Evolutionary conservation across 2,113 vertebrate genomes (phyloP).

Genomic region (Onychostruthus taczanowskii): DNA sequence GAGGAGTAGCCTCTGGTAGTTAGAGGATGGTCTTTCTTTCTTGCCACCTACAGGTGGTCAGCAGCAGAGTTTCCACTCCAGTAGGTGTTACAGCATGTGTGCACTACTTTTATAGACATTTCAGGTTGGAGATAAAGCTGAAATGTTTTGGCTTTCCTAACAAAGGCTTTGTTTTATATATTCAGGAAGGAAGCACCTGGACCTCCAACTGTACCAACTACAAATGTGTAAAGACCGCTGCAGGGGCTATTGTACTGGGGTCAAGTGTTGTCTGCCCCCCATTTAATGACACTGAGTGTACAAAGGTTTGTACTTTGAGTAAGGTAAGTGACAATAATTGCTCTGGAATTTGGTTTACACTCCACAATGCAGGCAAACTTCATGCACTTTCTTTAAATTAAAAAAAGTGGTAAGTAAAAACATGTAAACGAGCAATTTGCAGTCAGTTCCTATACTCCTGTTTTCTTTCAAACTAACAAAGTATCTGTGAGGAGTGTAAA

Average conservation of each 20-base stretch:
- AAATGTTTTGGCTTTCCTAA: not conserved
- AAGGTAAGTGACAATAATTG: conserved; percentile 13
- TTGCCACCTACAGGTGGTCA: fast-evolving
- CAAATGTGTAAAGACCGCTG: conserved; percentile 85
- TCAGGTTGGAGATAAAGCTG: not conserved
- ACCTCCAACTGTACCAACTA: conserved; percentile 90
- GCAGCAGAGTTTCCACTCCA: not conserved
- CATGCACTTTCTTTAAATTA: not conserved
- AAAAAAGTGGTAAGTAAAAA: conserved; percentile 14
- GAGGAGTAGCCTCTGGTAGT: not conserved
- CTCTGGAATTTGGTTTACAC: not conserved
- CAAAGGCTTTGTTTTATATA: not conserved
- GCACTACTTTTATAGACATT: not conserved
- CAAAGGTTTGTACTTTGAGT: conserved; percentile 85
- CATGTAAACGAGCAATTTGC: not conserved
- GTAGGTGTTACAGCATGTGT: not conserved
- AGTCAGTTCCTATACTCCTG: not conserved
- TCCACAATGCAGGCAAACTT: not conserved
- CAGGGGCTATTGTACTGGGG: conserved; percentile 81
- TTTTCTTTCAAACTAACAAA: not conserved
- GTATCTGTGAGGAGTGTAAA: not conserved
- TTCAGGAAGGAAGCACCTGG: conserved; percentile 91
- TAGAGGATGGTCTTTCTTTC: not conserved
- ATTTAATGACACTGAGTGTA: conserved; percentile 94
- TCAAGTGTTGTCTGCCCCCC: conserved; percentile 92